Conservation (phyloP, 1,140 invertebrate genomes). For the Calycopis cecrops region DNA sequence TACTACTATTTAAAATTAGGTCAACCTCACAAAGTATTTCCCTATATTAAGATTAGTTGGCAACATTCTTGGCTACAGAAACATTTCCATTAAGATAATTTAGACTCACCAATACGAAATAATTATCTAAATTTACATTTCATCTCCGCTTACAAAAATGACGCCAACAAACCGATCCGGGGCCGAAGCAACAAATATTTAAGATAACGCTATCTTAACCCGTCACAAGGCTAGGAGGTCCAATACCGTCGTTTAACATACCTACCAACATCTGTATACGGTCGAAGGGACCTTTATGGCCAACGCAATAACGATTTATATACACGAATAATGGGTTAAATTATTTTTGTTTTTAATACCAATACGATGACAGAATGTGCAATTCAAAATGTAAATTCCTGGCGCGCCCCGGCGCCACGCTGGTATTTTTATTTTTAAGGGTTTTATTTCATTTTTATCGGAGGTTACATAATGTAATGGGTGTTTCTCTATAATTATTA, state of each 20-base stretch:
- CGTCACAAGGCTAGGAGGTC: conserved; percentile 46
- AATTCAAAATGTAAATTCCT: conserved; percentile 37
- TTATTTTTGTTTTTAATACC: conserved; percentile 30
- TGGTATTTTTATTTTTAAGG: conserved; percentile 37
- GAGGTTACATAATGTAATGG: conserved; percentile 6
- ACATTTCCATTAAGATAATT: conserved; percentile 9
- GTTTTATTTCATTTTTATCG: conserved; percentile 13
- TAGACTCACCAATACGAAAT: conserved; percentile 1
- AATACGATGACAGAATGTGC: conserved; percentile 39
- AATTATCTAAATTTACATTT: conserved; percentile 18
- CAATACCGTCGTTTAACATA: conserved; percentile 23
- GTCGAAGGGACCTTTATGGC: conserved; percentile 22
- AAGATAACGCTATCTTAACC: conserved; percentile 57
- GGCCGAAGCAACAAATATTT: conserved; percentile 47
- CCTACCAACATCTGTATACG: conserved; percentile 17
- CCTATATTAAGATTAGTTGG: not conserved
- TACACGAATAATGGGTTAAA: conserved; percentile 3
- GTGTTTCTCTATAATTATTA: conserved; percentile 13
- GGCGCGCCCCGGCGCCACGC: conserved; percentile 47
- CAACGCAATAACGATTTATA: conserved; percentile 27
- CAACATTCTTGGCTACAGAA: conserved; percentile 6
- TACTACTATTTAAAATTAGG: too few species aligned
- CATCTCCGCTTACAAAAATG: conserved; percentile 18
- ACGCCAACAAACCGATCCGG: conserved; percentile 17
- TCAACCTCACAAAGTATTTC: too few species aligned